Conservation (phyloP, 2,888 invertebrate genomes). For the Habrosyne pyritoides region DNA sequence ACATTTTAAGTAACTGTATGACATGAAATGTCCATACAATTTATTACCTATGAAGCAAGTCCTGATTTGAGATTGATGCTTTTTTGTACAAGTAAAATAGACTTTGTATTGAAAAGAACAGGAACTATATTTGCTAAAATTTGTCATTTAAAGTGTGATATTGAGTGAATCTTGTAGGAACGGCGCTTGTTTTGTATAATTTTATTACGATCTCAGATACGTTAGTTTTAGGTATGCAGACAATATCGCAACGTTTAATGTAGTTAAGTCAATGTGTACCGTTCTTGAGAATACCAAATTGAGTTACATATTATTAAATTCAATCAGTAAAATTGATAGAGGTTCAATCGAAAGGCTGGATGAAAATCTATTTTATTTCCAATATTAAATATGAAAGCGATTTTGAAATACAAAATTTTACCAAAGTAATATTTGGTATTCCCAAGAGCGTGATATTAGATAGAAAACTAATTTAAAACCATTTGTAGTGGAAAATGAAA, state of each 20-base stretch:
- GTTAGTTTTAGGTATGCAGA: slow-evolving; percentile 65
- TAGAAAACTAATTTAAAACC: slow-evolving; percentile 67
- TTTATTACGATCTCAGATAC: slow-evolving; percentile 30
- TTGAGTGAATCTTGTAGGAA: slow-evolving; percentile 26
- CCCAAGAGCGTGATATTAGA: slow-evolving; percentile 55
- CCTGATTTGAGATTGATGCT: neutral
- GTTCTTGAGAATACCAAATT: slow-evolving; percentile 39
- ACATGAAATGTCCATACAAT: slow-evolving; percentile 15
- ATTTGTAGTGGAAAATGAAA: slow-evolving; percentile 59
- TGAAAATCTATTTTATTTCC: neutral
- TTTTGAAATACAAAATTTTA: slow-evolving; percentile 8
- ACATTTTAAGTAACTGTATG: slow-evolving; percentile 52
- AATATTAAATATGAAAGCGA: neutral
- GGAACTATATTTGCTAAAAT: neutral
- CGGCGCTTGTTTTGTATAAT: slow-evolving; percentile 19
- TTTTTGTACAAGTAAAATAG: slow-evolving; percentile 10
- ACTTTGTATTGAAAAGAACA: neutral
- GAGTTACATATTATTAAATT: slow-evolving; percentile 6
- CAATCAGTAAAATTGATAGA: neutral
- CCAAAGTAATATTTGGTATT: slow-evolving; percentile 29
- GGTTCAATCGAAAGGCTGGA: neutral
- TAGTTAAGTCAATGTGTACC: slow-evolving; percentile 40
- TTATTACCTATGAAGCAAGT: neutral
- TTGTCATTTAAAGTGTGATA: slow-evolving; percentile 25
- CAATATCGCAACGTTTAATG: slow-evolving; percentile 67